Percentiles rank a stretch among this genome's conserved stretches.
Conservation (phyloP, 1,140 invertebrate genomes). For the Anoplolepis gracilipes region DNA sequence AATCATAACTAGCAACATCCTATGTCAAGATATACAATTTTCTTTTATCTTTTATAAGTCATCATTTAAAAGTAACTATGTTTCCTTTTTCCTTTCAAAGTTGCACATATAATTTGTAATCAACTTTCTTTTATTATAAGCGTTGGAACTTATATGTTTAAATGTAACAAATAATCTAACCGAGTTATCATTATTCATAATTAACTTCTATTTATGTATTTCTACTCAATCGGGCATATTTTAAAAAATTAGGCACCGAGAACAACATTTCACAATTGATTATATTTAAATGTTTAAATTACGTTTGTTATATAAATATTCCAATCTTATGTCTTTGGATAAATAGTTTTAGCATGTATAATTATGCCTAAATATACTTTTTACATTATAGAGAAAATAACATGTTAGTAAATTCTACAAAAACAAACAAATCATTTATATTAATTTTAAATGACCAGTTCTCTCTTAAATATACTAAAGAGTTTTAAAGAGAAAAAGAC, state of each 20-base stretch:
- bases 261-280: not conserved
- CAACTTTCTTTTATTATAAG: not conserved
- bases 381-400: not conserved
- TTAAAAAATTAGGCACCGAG: not conserved
- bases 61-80: not conserved
- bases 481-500: not conserved
- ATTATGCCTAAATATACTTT: not conserved
- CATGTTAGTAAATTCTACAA: not conserved
- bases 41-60: slow-evolving; percentile 4
- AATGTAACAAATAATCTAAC: not conserved
- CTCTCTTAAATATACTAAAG: not conserved
- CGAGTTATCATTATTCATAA: not conserved
- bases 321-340: not conserved
- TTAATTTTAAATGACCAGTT: not conserved
- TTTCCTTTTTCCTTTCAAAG: not conserved
- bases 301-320: not conserved
- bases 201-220: not conserved
- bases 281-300: not conserved
- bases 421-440: slow-evolving; percentile 3
- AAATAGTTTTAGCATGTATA: not conserved
- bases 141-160: not conserved
- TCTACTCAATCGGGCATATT: not conserved
- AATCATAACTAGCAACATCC: not conserved
- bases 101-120: not conserved
- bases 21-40: not conserved